Percentiles rank a stretch among this genome's conserved stretches.
These are phyloP conservation scores for Perizoma flavofasciatum DNA, from an alignment of 2,888 invertebrate genomes.

Conservation along the genomic window DNA sequence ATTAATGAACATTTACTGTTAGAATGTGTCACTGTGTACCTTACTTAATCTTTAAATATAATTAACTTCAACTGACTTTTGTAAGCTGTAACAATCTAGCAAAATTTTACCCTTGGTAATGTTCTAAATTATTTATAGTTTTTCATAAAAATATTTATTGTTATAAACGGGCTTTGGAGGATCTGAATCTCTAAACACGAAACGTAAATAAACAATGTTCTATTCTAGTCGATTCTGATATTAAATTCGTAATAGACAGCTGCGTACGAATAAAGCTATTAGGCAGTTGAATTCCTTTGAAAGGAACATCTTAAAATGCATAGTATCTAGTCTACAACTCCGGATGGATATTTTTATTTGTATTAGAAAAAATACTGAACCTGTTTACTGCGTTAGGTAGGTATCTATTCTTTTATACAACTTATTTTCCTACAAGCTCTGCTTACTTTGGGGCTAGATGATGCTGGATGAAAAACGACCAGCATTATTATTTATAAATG, in stretches of 20 bases:
- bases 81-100: conserved; percentile 22
- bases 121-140: conserved; percentile 31
- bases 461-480: too few relatives aligned
- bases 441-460: too few relatives aligned
- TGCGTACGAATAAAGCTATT: conserved; percentile 6
- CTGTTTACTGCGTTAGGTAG: too few relatives aligned
- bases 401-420: too few relatives aligned
- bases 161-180: conserved; percentile 35
- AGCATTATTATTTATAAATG: too few relatives aligned
- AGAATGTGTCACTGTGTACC: conserved; percentile 42
- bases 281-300: too few relatives aligned
- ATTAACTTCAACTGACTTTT: conserved; percentile 32
- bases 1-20: conserved; percentile 28
- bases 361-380: too few relatives aligned
- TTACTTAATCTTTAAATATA: conserved; percentile 32
- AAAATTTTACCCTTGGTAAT: conserved; percentile 31
- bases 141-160: conserved; percentile 35
- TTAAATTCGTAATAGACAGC: conserved; percentile 16
- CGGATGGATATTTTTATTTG: too few relatives aligned
- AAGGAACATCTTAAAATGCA: too few relatives aligned
- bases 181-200: conserved; percentile 45
- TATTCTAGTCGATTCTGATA: conserved; percentile 47
- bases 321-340: too few relatives aligned
- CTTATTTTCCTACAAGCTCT: too few relatives aligned
- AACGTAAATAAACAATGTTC: conserved; percentile 36